phyloP scores from a whole-genome alignment of 2,888 invertebrate species.

The Caenorhabditis japonica region DNA sequence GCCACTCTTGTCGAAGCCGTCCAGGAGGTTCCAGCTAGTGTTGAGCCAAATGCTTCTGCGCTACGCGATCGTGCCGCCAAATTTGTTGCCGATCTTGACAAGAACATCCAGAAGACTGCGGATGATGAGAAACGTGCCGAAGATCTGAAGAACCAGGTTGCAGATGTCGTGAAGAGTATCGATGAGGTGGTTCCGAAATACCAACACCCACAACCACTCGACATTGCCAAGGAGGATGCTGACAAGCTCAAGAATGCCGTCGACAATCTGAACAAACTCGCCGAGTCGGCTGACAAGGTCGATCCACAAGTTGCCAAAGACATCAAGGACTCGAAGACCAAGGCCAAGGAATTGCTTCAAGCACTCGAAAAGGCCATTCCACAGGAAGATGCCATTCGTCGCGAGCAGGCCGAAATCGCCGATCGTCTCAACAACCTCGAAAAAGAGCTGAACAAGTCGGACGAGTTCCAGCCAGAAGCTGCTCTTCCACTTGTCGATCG shows the following conservation, averaged over 20 bases:
- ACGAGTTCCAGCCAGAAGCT: slow-evolving; percentile 59
- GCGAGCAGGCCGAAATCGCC: slow-evolving; percentile 33
- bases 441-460: too few relatives aligned
- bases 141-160: slow-evolving; percentile 42
- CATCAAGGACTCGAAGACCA: slow-evolving; percentile 53
- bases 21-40: slow-evolving; percentile 25
- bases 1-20: slow-evolving; percentile 36
- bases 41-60: slow-evolving; percentile 20
- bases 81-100: slow-evolving; percentile 36
- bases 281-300: slow-evolving; percentile 26
- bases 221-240: slow-evolving; percentile 33
- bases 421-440: slow-evolving; percentile 15
- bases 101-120: too few relatives aligned
- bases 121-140: slow-evolving; percentile 20
- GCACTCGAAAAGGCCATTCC: slow-evolving; percentile 50
- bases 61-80: slow-evolving; percentile 34
- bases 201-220: slow-evolving; percentile 36
- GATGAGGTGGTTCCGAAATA: slow-evolving; percentile 29
- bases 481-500: slow-evolving; percentile 66
- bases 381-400: slow-evolving; percentile 37
- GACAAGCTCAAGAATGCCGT: slow-evolving; percentile 20
- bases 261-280: slow-evolving; percentile 29
- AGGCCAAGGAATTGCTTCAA: slow-evolving; percentile 46
- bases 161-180: slow-evolving; percentile 15
- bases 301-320: slow-evolving; percentile 51